Conservation (phyloP, 2,888 invertebrate species). For the Halocaridina rubra region DNA sequence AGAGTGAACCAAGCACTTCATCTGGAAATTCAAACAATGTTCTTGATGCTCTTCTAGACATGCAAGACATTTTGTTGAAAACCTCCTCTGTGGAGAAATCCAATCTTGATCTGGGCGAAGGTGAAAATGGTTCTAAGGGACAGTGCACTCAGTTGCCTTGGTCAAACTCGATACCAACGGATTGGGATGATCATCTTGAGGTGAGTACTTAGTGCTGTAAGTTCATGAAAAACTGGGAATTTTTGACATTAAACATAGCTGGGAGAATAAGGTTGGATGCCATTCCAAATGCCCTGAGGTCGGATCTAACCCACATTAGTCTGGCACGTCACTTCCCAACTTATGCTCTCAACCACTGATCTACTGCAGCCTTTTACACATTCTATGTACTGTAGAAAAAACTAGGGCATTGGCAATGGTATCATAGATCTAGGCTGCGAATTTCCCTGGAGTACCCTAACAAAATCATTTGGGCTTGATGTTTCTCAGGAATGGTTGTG, state of each 20-base stretch:
- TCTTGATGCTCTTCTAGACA: slow-evolving; percentile 21
- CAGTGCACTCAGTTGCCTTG: neutral
- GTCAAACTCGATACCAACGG: slow-evolving; percentile 11
- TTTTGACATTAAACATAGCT: too few species aligned
- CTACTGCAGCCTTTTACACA: neutral
- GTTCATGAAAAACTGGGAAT: too few species aligned
- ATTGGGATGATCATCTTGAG: slow-evolving; percentile 1
- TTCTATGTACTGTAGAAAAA: too few species aligned
- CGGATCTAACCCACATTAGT: neutral
- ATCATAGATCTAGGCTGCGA: too few species aligned
- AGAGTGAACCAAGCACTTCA: neutral
- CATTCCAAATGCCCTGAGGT: neutral
- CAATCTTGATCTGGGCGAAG: neutral
- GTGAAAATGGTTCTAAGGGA: neutral
- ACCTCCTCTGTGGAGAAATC: neutral
- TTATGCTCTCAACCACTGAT: neutral
- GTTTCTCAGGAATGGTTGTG: neutral
- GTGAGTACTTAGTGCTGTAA: too few species aligned
- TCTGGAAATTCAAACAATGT: neutral
- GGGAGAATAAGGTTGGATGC: too few species aligned
- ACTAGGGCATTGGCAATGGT: too few species aligned
- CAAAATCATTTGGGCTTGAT: too few species aligned
- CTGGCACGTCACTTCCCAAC: neutral
- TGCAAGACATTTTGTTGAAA: slow-evolving; percentile 42
- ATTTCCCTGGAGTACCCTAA: too few species aligned